These are phyloP conservation scores for Amiota mariae DNA, from an alignment of 2,888 invertebrate genomes.

Conservation along the genomic window DNA sequence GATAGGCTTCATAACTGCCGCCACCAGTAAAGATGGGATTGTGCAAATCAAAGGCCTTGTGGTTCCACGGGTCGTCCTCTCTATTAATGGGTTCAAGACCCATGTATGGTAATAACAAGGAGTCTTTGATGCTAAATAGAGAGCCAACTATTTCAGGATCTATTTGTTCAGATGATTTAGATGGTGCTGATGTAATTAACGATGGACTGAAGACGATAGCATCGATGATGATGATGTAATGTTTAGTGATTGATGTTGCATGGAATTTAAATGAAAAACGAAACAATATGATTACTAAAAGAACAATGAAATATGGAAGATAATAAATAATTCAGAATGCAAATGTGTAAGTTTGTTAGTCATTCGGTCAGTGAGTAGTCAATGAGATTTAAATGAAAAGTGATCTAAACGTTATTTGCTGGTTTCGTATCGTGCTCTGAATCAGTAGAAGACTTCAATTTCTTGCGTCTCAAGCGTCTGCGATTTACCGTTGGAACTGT, in stretches of 20 bases:
- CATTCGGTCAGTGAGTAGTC: too few relatives aligned
- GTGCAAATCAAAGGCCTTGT: constrained; percentile 57
- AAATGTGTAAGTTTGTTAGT: too few relatives aligned
- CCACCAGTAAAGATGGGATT: constrained; percentile 57
- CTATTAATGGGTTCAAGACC: constrained; percentile 53
- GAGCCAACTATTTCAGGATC: constrained; percentile 49
- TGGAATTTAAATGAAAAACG: constrained; percentile 47
- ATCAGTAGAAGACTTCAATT: constrained; percentile 10
- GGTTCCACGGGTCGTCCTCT: constrained; percentile 67
- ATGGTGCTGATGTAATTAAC: constrained; percentile 23
- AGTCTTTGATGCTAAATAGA: constrained; percentile 44
- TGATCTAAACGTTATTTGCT: neutral
- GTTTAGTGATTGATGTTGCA: constrained; percentile 45
- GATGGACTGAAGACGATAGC: constrained; percentile 24
- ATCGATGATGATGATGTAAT: constrained; percentile 46
- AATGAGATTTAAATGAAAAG: neutral
- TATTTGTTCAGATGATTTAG: constrained; percentile 11
- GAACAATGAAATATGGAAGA: neutral
- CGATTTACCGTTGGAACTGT: neutral
- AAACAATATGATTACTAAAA: constrained; percentile 36
- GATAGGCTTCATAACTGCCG: constrained; percentile 61
- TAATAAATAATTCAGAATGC: too few relatives aligned
- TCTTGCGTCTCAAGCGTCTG: constrained; percentile 10
- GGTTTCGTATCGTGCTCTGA: neutral
- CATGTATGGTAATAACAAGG: constrained; percentile 66